Evolutionary conservation across 2,888 invertebrate species (phyloP).

Genomic region (Lepidocyrtinus sp.): DNA sequence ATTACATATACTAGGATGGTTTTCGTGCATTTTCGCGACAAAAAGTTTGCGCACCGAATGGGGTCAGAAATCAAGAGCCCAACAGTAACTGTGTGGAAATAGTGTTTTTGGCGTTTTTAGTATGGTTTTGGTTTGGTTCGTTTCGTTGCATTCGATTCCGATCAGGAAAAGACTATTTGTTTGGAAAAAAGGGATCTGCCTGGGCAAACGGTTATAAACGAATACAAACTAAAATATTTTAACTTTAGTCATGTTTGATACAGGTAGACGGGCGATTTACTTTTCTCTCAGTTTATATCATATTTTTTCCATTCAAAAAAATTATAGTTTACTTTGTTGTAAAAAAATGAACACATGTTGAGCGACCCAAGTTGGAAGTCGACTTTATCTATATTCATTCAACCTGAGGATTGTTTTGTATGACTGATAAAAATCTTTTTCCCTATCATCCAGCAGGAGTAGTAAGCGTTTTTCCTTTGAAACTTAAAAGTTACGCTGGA

Average conservation of each 20-base stretch:
- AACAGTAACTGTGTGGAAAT: too few species aligned
- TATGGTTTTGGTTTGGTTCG: neutral
- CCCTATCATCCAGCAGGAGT: slow-evolving; percentile 21
- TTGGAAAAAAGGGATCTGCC: neutral
- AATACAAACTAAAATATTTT: neutral
- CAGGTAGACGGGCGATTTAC: neutral
- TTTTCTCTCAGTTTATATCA: neutral
- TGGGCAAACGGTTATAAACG: neutral
- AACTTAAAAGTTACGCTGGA: neutral
- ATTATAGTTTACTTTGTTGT: slow-evolving; percentile 44
- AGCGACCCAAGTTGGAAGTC: slow-evolving; percentile 68
- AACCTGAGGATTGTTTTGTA: slow-evolving; percentile 67
- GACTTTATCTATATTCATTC: slow-evolving; percentile 63
- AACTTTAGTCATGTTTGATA: too few species aligned
- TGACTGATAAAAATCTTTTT: slow-evolving; percentile 51
- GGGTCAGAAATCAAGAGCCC: too few species aligned
- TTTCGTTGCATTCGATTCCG: neutral
- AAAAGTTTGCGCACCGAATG: too few species aligned
- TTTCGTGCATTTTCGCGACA: neutral
- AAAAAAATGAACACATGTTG: slow-evolving; percentile 70
- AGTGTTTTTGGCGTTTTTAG: neutral
- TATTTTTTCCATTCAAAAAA: slow-evolving; percentile 41
- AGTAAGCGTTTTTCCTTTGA: slow-evolving; percentile 31
- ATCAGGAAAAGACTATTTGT: neutral
- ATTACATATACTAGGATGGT: too few species aligned